phyloP scores from a whole-genome alignment of 2,113 vertebrate genomes.

The Pangasianodon hypophthalmus region DNA sequence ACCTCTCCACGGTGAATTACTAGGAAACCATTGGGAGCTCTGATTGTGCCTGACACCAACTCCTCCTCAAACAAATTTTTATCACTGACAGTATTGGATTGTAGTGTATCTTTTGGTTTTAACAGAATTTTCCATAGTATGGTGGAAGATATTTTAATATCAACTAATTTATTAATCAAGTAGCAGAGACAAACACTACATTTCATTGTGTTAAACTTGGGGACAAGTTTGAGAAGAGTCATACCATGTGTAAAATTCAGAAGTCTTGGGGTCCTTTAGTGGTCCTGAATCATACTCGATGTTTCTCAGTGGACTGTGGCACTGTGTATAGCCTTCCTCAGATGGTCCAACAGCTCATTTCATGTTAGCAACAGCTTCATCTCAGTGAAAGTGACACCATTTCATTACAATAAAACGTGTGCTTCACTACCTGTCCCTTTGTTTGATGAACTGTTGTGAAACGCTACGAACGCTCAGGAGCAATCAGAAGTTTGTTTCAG shows the following conservation, averaged over 20 bases:
- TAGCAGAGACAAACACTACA: not conserved
- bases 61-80: not conserved
- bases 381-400: not conserved
- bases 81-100: not conserved
- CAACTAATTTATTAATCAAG: too few species aligned
- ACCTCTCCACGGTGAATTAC: not conserved
- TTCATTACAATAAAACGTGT: not conserved
- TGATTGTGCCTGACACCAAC: not conserved
- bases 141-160: not conserved
- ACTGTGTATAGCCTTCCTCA: not conserved
- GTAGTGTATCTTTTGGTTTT: not conserved
- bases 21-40: not conserved
- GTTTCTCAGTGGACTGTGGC: not conserved
- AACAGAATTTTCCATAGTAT: not conserved
- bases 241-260: not conserved
- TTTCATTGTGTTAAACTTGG: not conserved
- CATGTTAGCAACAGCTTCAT: not conserved
- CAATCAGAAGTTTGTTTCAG: not conserved
- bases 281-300: not conserved
- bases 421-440: not conserved
- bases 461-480: not conserved
- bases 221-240: not conserved
- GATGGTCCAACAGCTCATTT: not conserved
- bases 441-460: not conserved
- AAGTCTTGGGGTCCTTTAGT: not conserved